A percentile compares a stretch with the other conserved stretches of the same genome.
Evolutionary conservation across 1,140 invertebrate species (phyloP).

Genomic region (Drosophila busckii): DNA sequence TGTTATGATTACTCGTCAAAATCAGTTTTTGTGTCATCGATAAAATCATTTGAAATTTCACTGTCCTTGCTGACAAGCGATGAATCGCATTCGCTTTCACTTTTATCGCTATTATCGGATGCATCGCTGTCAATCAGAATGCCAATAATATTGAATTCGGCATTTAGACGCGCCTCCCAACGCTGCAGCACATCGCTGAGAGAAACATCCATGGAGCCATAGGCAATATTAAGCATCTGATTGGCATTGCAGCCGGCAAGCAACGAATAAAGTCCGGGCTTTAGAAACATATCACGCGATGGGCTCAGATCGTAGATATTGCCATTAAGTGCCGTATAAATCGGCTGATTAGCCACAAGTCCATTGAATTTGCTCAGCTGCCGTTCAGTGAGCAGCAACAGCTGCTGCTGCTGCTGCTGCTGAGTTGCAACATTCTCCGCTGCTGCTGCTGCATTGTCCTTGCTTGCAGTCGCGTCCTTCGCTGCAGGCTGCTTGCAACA

Average conservation of each 20-base stretch:
- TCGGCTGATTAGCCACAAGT: conserved; percentile 1
- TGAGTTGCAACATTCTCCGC: background rate
- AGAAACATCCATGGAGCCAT: conserved; percentile 19
- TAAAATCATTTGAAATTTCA: too few relatives aligned
- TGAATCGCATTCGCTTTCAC: background rate
- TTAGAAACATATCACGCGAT: conserved; percentile 15
- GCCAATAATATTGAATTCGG: conserved; percentile 51
- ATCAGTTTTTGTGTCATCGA: too few relatives aligned
- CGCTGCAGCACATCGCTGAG: conserved; percentile 10
- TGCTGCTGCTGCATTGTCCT: background rate
- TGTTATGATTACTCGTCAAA: too few relatives aligned
- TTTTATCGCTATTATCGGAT: background rate
- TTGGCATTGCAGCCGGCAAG: conserved; percentile 53
- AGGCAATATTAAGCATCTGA: conserved; percentile 39
- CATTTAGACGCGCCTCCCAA: conserved; percentile 41
- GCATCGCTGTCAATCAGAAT: conserved; percentile 31
- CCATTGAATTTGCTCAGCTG: conserved; percentile 41
- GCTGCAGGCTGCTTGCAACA: background rate
- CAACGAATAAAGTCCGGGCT: conserved; percentile 23
- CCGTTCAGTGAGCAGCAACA: conserved; percentile 12
- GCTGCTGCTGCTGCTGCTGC: background rate
- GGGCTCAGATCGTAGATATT: conserved; percentile 51
- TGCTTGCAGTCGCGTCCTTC: too few relatives aligned
- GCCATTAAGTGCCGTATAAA: conserved; percentile 58
- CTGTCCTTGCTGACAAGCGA: background rate